phyloP scores from a whole-genome alignment of 1,140 invertebrate species.

The Philaenus spumarius region DNA sequence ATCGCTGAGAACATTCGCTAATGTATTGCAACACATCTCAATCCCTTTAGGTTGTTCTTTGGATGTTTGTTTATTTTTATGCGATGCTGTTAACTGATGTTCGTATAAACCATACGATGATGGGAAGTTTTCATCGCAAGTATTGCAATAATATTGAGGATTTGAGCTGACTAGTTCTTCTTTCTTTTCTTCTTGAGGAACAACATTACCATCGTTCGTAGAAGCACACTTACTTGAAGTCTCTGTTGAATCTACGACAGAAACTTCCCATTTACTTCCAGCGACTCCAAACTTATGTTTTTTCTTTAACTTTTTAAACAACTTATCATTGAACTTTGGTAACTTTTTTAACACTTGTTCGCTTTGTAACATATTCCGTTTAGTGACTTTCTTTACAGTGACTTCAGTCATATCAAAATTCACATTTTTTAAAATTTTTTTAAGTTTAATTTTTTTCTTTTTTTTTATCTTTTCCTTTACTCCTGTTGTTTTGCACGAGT shows the following conservation, averaged over 20 bases:
- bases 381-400: conserved; percentile 4
- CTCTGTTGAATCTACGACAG: conserved; percentile 1
- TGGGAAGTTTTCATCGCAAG: not conserved
- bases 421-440: conserved; percentile 4
- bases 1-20: conserved; percentile 2
- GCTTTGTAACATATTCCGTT: not conserved
- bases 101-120: not conserved
- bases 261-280: conserved; percentile 16
- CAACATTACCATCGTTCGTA: not conserved
- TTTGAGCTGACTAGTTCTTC: not conserved
- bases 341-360: not conserved
- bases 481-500: too few relatives aligned
- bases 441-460: conserved; percentile 13
- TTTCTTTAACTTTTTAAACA: conserved; percentile 9
- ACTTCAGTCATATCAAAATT: not conserved
- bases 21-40: conserved; percentile 4
- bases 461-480: not conserved
- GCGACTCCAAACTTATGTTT: conserved; percentile 1
- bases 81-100: not conserved
- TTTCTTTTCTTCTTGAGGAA: not conserved
- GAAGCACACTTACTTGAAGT: not conserved
- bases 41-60: not conserved
- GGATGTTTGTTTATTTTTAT: not conserved
- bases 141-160: not conserved
- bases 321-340: not conserved